Conservation (phyloP, 2,888 invertebrate genomes). For the Sesamia inferens region DNA sequence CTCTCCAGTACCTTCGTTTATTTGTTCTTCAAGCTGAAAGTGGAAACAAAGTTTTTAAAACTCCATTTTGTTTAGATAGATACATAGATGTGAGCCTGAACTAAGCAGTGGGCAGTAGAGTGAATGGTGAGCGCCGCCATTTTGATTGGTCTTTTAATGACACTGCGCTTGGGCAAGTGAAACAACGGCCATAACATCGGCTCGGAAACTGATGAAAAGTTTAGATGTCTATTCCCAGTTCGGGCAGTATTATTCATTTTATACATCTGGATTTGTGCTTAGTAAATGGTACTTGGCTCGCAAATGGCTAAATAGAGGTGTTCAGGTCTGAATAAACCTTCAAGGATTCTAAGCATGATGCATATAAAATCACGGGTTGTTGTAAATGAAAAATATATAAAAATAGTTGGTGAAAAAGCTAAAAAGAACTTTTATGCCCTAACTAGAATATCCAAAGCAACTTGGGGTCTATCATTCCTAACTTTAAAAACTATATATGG, state of each 20-base stretch:
- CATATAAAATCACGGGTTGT: too few species aligned
- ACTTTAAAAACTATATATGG: too few species aligned
- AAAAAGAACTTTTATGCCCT: too few species aligned
- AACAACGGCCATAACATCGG: not conserved
- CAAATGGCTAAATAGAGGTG: too few species aligned
- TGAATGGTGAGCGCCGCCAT: not conserved
- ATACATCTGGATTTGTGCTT: too few species aligned
- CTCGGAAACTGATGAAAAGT: not conserved
- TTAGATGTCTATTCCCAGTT: not conserved
- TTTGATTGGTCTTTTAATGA: not conserved
- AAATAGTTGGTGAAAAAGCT: too few species aligned
- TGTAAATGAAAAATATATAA: too few species aligned
- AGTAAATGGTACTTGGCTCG: not conserved
- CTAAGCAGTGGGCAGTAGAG: not conserved
- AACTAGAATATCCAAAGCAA: too few species aligned
- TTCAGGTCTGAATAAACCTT: not conserved
- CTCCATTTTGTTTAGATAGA: not conserved
- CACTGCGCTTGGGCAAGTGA: not conserved
- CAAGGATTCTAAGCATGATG: not conserved
- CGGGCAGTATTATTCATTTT: not conserved
- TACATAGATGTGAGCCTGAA: not conserved
- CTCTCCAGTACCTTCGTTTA: constrained; percentile 90
- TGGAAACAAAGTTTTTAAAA: not conserved
- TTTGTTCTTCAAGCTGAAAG: constrained; percentile 86
- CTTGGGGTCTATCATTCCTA: too few species aligned